Evolutionary conservation across 64 coral and sea anemone genomes (phyloP), one percentile per base, ranked within the genome.

Genomic region (Pocillopora damicornis): DNA sequence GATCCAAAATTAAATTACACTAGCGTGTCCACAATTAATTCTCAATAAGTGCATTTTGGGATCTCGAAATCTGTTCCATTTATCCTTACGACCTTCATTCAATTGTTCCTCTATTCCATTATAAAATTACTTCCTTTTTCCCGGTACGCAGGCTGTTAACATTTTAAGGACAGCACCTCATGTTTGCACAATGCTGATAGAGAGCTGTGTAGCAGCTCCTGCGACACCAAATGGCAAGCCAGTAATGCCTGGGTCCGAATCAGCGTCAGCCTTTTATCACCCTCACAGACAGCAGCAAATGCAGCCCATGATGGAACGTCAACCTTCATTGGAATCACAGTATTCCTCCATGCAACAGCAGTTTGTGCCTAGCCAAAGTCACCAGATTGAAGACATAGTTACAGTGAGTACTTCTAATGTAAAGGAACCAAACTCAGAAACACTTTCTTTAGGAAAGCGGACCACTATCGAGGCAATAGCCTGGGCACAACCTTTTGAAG

Each of bases 221-320:
- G 90, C 90, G 6, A 92, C 90, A 11, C 90, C 90, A 20, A 92
- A 92, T 34, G 90, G 90, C 0, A 92, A 92, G 76, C 90, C 90
- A 59, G 90, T 76, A 37, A 77, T 92, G 63, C 90, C 90, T 87
- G 90, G 90, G 23, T 73, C 84, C 65, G 76, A 87, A 61, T 87
- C 90, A 15, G 77, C 90, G 58, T 87, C 90, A 73, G 90, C 90
- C 74, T 92, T 92, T 45, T 86, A 92, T 62, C 90, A 87, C 30
- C 90, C 90, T 0, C 87, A 92, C 61, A 87, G 90, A 75, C 76
- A 76, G 15, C 90, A 87, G 62, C 90, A 72, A 42, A 85, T 85
- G 64, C 81, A 85, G 65, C 22, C 65, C 37, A 73, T 73, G 81
- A 85, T 85, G 37, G 63, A 85, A 71, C 81, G 81, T 11, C 81